Percentiles rank a stretch among this genome's conserved stretches.
These are phyloP conservation scores for Drosophila aldrichi DNA, from an alignment of 2,888 invertebrate species.

Conservation along the genomic window DNA sequence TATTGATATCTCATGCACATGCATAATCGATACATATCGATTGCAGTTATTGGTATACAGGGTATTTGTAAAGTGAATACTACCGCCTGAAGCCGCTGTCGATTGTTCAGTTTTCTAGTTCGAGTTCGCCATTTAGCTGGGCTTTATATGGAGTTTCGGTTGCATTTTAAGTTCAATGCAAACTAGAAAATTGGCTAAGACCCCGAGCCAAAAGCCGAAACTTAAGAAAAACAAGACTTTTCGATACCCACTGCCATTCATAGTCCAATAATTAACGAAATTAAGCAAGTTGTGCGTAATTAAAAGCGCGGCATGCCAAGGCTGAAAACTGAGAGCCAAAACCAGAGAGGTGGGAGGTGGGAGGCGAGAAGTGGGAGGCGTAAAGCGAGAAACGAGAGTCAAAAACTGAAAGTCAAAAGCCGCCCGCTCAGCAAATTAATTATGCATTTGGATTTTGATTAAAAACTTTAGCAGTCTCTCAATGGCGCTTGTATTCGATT, in stretches of 20 bases:
- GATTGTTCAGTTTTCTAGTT: constrained; percentile 21
- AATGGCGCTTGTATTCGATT: constrained; percentile 26
- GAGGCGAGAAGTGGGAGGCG: too few species aligned
- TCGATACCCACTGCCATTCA: constrained; percentile 43
- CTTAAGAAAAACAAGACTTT: constrained; percentile 24
- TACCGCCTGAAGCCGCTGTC: not conserved
- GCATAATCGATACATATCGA: not conserved
- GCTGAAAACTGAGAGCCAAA: constrained; percentile 16
- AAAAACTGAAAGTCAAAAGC: constrained; percentile 3
- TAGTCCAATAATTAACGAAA: constrained; percentile 67
- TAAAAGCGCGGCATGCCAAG: constrained; percentile 56
- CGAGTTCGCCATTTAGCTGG: constrained; percentile 23
- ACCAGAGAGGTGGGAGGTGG: not conserved
- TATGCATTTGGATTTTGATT: constrained; percentile 52
- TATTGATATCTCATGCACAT: not conserved
- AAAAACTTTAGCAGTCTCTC: constrained; percentile 29
- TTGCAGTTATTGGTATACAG: not conserved
- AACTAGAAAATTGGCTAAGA: constrained; percentile 40
- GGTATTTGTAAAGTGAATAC: not conserved
- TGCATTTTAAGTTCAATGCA: constrained; percentile 67
- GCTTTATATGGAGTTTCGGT: constrained; percentile 11
- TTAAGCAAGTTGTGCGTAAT: constrained; percentile 50
- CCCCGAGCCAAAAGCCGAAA: constrained; percentile 26
- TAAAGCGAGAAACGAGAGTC: not conserved
- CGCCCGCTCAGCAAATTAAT: constrained; percentile 45